Evolutionary conservation across 2,888 invertebrate genomes (phyloP), one percentile per base, ranked within the genome.

Genomic region (Heliconius cydno): DNA sequence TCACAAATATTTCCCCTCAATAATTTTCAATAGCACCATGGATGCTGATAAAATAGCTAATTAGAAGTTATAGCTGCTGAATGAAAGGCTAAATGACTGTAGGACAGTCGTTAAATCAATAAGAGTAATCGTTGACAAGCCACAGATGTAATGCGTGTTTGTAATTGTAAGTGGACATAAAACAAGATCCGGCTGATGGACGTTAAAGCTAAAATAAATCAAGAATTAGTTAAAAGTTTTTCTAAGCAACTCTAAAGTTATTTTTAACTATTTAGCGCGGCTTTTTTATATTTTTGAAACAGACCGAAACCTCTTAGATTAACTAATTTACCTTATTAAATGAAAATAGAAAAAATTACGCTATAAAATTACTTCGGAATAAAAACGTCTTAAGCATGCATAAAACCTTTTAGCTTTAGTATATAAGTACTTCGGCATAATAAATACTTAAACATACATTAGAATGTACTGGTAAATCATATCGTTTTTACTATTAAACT

Each of bases 11-110:
- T 65, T 28, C 1, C 15, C 2, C 15, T 28, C 9, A 25, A 63
- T 63, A 63, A 5, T 63, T 63, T 25, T 5, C 25, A 12, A 25
- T 12, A 13, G 15, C 28, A 5, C 25, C 0, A 28, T 15, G 13
- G 6, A n/a, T 12, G 13, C 25, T 85, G 85, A 85, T 87, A 85
- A 85, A 84, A 85, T 85, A 84, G 86, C 87, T 93, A 93, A 93
- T 93, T 93, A 90, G 90, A 92, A 92, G 90, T 92, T 93, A 93
- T 93, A 88, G 90, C 86, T 85, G 85, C 84, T 83, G 84, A 84
- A 85, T 85, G 82, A 85, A 87, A 87, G 87, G 78, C 41, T 90
- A 89, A 91, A 88, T 89, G 90, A 91, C 90, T 89, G 86, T 86
- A 86, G 83, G 46, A 86, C 86, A 87, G 86, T 87, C 85, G 85